Conservation (phyloP, 2,113 vertebrate species). For the Butorides virescens region DNA sequence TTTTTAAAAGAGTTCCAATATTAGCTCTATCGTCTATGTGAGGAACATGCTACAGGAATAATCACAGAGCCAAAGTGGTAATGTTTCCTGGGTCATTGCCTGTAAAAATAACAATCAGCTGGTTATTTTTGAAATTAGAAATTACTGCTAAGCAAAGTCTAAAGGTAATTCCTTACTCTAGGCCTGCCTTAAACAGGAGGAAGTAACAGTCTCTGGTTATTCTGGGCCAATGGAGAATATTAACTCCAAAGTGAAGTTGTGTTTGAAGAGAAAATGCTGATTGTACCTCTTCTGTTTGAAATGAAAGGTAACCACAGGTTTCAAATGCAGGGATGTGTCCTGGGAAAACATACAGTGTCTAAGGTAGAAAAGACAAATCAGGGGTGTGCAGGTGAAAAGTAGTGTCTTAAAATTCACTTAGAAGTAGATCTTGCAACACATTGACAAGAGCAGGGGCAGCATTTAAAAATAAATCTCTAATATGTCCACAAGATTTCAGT, state of each 20-base stretch:
- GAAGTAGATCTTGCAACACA: background rate
- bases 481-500: background rate
- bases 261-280: background rate
- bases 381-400: background rate
- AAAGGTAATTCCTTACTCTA: background rate
- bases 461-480: background rate
- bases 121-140: background rate
- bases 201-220: background rate
- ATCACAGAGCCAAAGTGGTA: background rate
- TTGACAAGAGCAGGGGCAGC: background rate
- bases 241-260: background rate
- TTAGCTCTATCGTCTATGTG: background rate
- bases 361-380: background rate
- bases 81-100: background rate
- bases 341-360: background rate
- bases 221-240: background rate
- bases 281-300: background rate
- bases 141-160: background rate
- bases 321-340: background rate
- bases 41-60: background rate
- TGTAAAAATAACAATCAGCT: background rate
- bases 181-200: background rate
- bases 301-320: background rate
- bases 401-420: background rate
- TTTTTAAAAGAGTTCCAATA: conserved; percentile 36